Evolutionary conservation across 2,113 vertebrate species (phyloP).

Genomic region (Chamaetylas fuelleborni): DNA sequence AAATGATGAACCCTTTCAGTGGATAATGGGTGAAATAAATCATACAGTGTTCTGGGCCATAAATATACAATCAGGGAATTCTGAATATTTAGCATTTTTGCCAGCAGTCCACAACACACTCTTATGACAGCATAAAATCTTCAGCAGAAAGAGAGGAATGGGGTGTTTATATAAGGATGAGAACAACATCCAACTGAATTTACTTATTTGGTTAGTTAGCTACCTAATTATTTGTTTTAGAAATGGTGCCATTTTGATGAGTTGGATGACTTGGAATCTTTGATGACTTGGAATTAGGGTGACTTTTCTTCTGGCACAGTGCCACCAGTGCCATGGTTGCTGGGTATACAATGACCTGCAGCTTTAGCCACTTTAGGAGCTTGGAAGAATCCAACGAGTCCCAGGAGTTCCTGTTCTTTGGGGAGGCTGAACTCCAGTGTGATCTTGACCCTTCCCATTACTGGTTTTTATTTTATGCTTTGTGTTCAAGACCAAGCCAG

Average conservation of each 20-base stretch:
- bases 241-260: not conserved
- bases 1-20: not conserved
- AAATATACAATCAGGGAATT: not conserved
- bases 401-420: not conserved
- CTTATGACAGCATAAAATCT: not conserved
- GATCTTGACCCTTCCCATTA: not conserved
- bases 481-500: not conserved
- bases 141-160: not conserved
- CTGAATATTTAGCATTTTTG: not conserved
- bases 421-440: not conserved
- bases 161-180: not conserved
- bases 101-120: not conserved
- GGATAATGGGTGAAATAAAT: constrained; percentile 3
- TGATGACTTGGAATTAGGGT: not conserved
- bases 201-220: not conserved
- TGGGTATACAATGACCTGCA: fast-evolving
- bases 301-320: not conserved
- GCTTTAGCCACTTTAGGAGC: not conserved
- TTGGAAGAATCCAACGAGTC: not conserved
- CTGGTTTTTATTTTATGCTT: not conserved
- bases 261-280: not conserved
- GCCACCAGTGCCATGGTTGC: fast-evolving
- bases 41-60: not conserved
- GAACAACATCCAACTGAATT: not conserved
- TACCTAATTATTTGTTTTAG: not conserved